A percentile compares a stretch with the other conserved stretches of the same genome.
phyloP scores from a whole-genome alignment of 1,140 invertebrate species.

The Drosophila novamexicana region DNA sequence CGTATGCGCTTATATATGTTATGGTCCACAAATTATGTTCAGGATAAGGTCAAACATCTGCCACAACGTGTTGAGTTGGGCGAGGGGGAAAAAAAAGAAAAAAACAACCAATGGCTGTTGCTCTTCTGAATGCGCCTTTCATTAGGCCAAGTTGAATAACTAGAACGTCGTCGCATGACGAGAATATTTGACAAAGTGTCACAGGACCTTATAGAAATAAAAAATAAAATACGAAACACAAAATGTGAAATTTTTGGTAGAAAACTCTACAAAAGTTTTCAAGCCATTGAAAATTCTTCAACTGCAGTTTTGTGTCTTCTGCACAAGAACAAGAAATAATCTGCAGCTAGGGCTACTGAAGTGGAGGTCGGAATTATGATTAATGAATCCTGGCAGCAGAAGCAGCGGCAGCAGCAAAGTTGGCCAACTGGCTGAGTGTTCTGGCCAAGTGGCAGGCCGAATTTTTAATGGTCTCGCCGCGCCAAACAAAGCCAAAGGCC shows the following conservation, averaged over 20 bases:
- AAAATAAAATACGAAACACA: slow-evolving; percentile 7
- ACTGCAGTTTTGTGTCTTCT: slow-evolving; percentile 60
- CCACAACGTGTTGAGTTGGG: background rate
- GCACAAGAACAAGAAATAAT: slow-evolving; percentile 57
- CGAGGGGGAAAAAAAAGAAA: background rate
- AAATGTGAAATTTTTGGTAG: slow-evolving; percentile 20
- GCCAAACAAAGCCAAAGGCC: slow-evolving; percentile 68
- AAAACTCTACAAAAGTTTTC: slow-evolving; percentile 47
- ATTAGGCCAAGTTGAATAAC: slow-evolving; percentile 57
- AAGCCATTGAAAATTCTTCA: slow-evolving; percentile 63
- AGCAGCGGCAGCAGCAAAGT: slow-evolving; percentile 38
- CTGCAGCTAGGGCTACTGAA: slow-evolving; percentile 45
- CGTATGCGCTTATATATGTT: too few relatives aligned
- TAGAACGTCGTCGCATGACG: slow-evolving; percentile 60
- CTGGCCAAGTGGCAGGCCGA: slow-evolving; percentile 54
- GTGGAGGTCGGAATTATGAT: slow-evolving; percentile 64
- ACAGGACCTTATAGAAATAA: slow-evolving; percentile 1
- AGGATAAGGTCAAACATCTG: slow-evolving; percentile 6
- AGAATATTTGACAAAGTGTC: slow-evolving; percentile 54
- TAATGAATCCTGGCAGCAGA: slow-evolving; percentile 53
- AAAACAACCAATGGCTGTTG: slow-evolving; percentile 17
- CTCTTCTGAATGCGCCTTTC: slow-evolving; percentile 30
- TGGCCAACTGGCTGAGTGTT: slow-evolving; percentile 64
- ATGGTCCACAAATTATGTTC: background rate
- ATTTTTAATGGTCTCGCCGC: slow-evolving; percentile 70